These are phyloP conservation scores for Theretra japonica DNA, from an alignment of 2,888 invertebrate species.

Conservation along the genomic window DNA sequence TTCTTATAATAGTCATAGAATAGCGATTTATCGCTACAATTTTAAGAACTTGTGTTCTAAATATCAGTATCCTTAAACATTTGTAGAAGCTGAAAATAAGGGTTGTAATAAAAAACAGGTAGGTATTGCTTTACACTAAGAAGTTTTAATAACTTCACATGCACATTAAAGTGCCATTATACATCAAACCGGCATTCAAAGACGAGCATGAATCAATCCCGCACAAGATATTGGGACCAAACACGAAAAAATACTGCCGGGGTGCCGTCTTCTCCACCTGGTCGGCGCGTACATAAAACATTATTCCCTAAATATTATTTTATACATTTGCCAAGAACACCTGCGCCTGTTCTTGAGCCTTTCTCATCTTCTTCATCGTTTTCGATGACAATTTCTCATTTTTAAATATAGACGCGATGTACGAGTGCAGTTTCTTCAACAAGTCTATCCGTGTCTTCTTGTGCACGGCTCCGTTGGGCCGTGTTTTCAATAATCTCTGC, in stretches of 20 bases:
- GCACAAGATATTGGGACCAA: constrained; percentile 44
- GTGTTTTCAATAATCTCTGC: constrained; percentile 50
- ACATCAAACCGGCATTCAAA: constrained; percentile 68
- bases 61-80: not conserved
- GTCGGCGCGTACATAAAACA: constrained; percentile 54
- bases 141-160: constrained; percentile 75
- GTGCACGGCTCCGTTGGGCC: constrained; percentile 48
- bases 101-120: constrained; percentile 44
- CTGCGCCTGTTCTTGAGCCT: constrained; percentile 62
- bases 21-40: not conserved
- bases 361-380: constrained; percentile 62
- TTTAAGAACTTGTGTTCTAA: no score
- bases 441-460: constrained; percentile 57
- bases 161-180: constrained; percentile 72
- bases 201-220: constrained; percentile 59
- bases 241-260: constrained; percentile 49
- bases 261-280: constrained; percentile 42
- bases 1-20: no score
- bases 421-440: constrained; percentile 55
- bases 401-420: constrained; percentile 52
- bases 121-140: constrained; percentile 75
- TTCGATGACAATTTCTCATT: constrained; percentile 57
- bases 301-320: constrained; percentile 53
- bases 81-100: not conserved
- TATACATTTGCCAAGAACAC: constrained; percentile 70